These are phyloP conservation scores for Cheilosia soror DNA, from an alignment of 2,888 invertebrate species.

Conservation along the genomic window DNA sequence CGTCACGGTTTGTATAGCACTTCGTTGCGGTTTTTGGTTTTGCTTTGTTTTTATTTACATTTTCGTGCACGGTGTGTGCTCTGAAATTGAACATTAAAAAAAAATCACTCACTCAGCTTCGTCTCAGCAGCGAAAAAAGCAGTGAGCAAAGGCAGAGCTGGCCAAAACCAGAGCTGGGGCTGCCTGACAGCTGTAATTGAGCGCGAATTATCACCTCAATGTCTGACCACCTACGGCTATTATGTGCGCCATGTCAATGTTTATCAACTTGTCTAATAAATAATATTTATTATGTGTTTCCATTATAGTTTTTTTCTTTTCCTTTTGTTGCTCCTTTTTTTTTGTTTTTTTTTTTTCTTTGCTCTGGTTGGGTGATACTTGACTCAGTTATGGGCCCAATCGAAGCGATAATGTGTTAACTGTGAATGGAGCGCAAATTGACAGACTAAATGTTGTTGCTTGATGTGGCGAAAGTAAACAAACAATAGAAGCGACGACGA, in stretches of 20 bases:
- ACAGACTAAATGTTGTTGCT: slow-evolving; percentile 39
- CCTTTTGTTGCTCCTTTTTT: slow-evolving; percentile 8
- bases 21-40: slow-evolving; percentile 58
- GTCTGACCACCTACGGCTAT: slow-evolving; percentile 75
- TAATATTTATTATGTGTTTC: slow-evolving; percentile 71
- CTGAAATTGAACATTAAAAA: slow-evolving; percentile 1
- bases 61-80: slow-evolving; percentile 24
- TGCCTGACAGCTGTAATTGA: slow-evolving; percentile 73
- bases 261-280: slow-evolving; percentile 75
- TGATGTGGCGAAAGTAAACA: slow-evolving; percentile 8
- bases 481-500: slow-evolving; percentile 37
- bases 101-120: slow-evolving; percentile 25
- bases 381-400: slow-evolving; percentile 33
- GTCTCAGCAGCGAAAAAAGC: not conserved
- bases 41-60: slow-evolving; percentile 43
- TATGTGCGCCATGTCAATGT: slow-evolving; percentile 75
- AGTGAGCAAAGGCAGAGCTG: slow-evolving; percentile 14
- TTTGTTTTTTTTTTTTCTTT: slow-evolving; percentile 12
- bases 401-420: slow-evolving; percentile 51
- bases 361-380: slow-evolving; percentile 58
- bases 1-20: slow-evolving; percentile 55
- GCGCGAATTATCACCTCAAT: slow-evolving; percentile 74
- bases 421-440: slow-evolving; percentile 59
- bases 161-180: slow-evolving; percentile 11
- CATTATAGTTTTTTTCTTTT: slow-evolving; percentile 4